Percentiles rank a stretch among this genome's conserved stretches.
Conservation (phyloP, 2,797 vertebrate species). For the Perodicticus potto region DNA sequence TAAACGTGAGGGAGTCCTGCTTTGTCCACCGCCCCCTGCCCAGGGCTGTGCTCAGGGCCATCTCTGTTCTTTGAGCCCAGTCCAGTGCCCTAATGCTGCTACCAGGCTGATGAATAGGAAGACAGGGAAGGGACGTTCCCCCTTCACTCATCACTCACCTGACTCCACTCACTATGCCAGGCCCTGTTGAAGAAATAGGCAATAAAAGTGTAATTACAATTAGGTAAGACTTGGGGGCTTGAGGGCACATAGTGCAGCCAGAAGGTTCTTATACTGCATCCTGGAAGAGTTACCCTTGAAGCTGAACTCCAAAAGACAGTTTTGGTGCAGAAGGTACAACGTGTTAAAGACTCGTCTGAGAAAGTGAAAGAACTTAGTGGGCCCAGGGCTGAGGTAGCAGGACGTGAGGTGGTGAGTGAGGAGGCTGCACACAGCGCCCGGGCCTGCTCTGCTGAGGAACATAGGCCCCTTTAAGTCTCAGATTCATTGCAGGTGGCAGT, state of each 20-base stretch:
- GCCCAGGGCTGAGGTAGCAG: not conserved
- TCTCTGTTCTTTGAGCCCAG: no score
- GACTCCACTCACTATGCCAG: not conserved
- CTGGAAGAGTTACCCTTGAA: not conserved
- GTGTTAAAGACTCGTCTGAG: not conserved
- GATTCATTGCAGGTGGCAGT: not conserved
- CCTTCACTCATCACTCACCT: not conserved
- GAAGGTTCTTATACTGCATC: not conserved
- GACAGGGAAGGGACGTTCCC: not conserved
- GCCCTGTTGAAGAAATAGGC: conserved; percentile 5
- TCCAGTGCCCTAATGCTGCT: not conserved
- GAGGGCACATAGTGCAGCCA: not conserved
- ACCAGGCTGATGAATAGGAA: not conserved
- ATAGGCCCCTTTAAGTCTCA: not conserved
- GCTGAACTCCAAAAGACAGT: not conserved
- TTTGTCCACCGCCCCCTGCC: not conserved
- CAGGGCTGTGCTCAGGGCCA: not conserved
- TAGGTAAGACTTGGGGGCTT: not conserved
- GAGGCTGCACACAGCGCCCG: rapidly evolving
- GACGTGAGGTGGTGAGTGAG: not conserved
- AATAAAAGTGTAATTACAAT: not conserved
- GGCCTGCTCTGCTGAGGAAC: not conserved
- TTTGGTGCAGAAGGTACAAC: not conserved
- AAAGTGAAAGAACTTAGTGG: not conserved
- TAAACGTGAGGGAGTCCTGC: not conserved